A percentile compares a stretch with the other conserved stretches of the same genome.
These are phyloP conservation scores for Rostratula benghalensis DNA, from an alignment of 2,113 vertebrate genomes.

Conservation along the genomic window DNA sequence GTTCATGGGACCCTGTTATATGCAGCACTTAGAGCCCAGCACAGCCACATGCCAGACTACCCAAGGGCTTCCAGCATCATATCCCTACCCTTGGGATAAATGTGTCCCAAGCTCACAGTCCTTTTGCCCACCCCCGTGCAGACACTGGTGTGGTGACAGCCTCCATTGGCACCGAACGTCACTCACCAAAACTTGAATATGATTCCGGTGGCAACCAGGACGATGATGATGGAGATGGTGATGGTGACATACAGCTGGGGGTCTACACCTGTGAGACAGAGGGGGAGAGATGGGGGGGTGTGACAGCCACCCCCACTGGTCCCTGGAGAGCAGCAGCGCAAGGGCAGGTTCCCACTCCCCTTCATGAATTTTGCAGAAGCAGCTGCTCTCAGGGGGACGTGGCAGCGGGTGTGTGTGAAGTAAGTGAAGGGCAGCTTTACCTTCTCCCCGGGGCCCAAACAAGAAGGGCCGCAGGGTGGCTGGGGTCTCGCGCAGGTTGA, in stretches of 20 bases:
- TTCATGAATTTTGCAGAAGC: not conserved
- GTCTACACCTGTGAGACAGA: constrained; percentile 74
- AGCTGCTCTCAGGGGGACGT: not conserved
- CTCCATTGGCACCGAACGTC: not conserved
- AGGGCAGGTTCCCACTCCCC: not conserved
- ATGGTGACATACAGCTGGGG: constrained; percentile 83
- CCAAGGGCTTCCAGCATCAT: not conserved
- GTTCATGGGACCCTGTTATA: accelerated
- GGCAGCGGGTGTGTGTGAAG: not conserved
- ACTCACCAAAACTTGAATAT: constrained; percentile 86
- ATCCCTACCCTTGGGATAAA: not conserved
- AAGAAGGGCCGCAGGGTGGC: constrained; percentile 79
- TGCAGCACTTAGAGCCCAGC: not conserved
- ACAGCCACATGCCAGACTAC: not conserved
- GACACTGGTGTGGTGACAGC: accelerated
- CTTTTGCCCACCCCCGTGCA: not conserved
- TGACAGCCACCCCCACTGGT: not conserved
- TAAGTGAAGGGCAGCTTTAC: constrained; percentile 39
- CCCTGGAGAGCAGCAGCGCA: not conserved
- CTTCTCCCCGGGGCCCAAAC: constrained; percentile 79
- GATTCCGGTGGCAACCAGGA: constrained; percentile 80
- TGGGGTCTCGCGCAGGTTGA: constrained; percentile 77
- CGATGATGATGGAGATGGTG: constrained; percentile 82
- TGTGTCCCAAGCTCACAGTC: accelerated
- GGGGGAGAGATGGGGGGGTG: not conserved